Evolutionary conservation across 2,888 invertebrate genomes (phyloP).

Genomic region (Agrypnus murinus): DNA sequence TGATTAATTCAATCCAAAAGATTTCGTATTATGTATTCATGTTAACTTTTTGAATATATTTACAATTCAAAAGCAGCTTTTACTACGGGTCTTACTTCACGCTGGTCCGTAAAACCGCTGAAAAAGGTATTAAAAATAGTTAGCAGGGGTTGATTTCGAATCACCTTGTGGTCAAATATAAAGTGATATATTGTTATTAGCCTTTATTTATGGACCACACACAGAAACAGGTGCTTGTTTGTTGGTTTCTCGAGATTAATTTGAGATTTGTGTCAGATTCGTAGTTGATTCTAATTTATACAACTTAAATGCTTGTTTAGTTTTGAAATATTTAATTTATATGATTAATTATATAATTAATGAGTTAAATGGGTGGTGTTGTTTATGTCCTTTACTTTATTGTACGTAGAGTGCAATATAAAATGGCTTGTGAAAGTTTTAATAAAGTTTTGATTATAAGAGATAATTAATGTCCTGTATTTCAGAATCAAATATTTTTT

Average conservation of each 20-base stretch:
- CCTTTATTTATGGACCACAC: constrained; percentile 54
- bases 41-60: too few relatives aligned
- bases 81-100: constrained; percentile 23
- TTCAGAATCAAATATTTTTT: too few relatives aligned
- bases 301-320: constrained; percentile 35
- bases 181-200: constrained; percentile 55
- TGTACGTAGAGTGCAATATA: background rate
- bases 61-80: background rate
- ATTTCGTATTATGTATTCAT: too few relatives aligned
- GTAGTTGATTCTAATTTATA: constrained; percentile 57
- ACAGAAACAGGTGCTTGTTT: constrained; percentile 47
- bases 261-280: constrained; percentile 56
- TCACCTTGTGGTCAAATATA: constrained; percentile 13
- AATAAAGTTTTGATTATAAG: constrained; percentile 1
- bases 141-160: constrained; percentile 31
- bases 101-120: constrained; percentile 37
- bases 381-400: background rate
- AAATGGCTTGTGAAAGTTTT: constrained; percentile 11
- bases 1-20: too few relatives aligned
- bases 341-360: constrained; percentile 26
- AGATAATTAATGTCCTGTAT: background rate
- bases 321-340: constrained; percentile 31
- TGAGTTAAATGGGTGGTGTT: background rate
- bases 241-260: constrained; percentile 49
- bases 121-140: constrained; percentile 47